Conservation (phyloP, 1,140 invertebrate species). For the Drosophila sproati region DNA sequence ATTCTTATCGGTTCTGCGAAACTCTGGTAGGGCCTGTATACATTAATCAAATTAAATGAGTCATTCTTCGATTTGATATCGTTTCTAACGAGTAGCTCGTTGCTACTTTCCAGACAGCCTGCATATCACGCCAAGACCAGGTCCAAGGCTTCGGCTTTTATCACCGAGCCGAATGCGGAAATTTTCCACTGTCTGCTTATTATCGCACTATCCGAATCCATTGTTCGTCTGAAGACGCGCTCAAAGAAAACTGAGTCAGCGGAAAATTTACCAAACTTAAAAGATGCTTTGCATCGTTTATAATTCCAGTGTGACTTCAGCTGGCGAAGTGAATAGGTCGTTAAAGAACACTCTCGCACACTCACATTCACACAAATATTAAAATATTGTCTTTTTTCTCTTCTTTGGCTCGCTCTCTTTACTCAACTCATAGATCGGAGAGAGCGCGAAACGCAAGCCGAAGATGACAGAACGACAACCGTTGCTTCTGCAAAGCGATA, state of each 20-base stretch:
- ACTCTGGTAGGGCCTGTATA: constrained; percentile 25
- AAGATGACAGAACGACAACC: constrained; percentile 85
- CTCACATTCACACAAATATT: background rate
- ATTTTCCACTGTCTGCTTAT: constrained; percentile 41
- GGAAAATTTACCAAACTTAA: constrained; percentile 64
- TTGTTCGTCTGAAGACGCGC: constrained; percentile 25
- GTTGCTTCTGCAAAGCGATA: constrained; percentile 73
- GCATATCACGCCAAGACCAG: constrained; percentile 28
- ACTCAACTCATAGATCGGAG: constrained; percentile 47
- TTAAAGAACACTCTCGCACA: constrained; percentile 4
- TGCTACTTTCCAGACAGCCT: background rate
- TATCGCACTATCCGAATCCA: constrained; percentile 31
- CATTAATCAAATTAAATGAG: constrained; percentile 42
- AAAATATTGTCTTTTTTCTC: constrained; percentile 2
- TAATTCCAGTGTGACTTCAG: constrained; percentile 54
- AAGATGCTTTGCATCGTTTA: constrained; percentile 42
- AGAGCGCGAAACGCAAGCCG: constrained; percentile 59
- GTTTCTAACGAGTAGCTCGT: constrained; percentile 40
- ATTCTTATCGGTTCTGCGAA: constrained; percentile 56
- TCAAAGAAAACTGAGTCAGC: constrained; percentile 60
- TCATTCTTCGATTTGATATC: constrained; percentile 58
- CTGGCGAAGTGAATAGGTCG: constrained; percentile 39
- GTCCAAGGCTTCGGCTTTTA: constrained; percentile 41
- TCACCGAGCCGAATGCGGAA: constrained; percentile 36
- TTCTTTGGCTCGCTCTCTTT: constrained; percentile 16